Evolutionary conservation across 2,113 vertebrate species (phyloP), one percentile per base, ranked within the genome.

Genomic region (Cisticola juncidis): DNA sequence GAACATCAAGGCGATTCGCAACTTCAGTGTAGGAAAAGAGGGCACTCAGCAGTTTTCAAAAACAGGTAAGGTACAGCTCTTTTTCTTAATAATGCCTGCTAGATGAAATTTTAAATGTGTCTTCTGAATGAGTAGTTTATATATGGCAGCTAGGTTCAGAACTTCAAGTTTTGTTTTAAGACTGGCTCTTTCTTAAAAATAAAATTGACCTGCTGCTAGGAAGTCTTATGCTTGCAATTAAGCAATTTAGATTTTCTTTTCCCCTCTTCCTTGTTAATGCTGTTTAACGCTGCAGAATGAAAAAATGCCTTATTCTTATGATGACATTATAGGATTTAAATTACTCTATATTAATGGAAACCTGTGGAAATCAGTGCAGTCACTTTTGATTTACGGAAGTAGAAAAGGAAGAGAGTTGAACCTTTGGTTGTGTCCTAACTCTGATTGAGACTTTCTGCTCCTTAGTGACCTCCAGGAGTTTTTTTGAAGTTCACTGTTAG

Each of bases 21-120:
- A 56, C 62, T 86, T 68, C 60, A 60, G 28, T 72, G 40, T 12
- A 57, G 10, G 83, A 69, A 66, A 73, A 66, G 11, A 78, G 4
- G 8, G 7, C 15, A n/a, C 29, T 78, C 33, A 23, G 42, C 81
- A 62, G 64, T 92, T 92, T 97, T 86, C 68, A 93, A 93, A 94
- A 29, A 10, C 62, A 88, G 42, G 44, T 88, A 73, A 50, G 70
- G 26, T 44, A 51, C 65, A 82, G 9, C 23, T 81, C 44, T 84
- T 82, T 11, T 38, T 88, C 33, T 5, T 89, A 81, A 87, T 74
- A 96, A 71, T 94, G 44, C 4, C 58, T 85, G 36, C 12, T 57
- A 86, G 58, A 85, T 92, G 57, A 77, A 91, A 82, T 89, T 91
- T 81, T 72, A 48, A 93, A 69, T 70, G 33, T 44, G 47, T 60